These are phyloP conservation scores for Andrena bicolor DNA, from an alignment of 2,888 invertebrate species.

Conservation along the genomic window DNA sequence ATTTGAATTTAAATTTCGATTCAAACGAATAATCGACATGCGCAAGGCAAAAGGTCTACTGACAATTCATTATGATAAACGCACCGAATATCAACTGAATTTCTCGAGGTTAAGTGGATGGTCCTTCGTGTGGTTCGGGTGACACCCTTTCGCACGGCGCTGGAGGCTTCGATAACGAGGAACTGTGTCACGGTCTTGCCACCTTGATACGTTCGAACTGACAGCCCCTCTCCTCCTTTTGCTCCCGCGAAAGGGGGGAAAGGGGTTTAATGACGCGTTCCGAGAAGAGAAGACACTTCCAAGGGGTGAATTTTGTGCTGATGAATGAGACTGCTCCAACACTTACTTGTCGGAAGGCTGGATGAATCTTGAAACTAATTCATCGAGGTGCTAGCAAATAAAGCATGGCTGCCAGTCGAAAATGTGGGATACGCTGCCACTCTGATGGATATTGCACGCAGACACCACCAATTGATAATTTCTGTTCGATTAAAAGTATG, in stretches of 20 bases:
- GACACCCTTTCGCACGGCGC: background rate
- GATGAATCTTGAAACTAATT: constrained; percentile 12
- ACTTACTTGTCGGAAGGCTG: constrained; percentile 1
- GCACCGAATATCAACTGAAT: background rate
- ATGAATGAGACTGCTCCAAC: constrained; percentile 6
- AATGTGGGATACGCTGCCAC: background rate
- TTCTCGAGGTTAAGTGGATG: background rate
- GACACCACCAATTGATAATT: background rate
- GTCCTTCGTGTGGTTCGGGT: background rate
- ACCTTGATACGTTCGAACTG: constrained; percentile 8
- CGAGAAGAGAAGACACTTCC: constrained; percentile 11
- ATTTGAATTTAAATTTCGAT: no score
- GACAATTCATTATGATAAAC: background rate
- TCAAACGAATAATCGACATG: no score
- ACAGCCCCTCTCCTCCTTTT: background rate
- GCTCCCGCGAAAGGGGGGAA: background rate
- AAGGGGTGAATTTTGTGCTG: constrained; percentile 6
- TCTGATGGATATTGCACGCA: background rate
- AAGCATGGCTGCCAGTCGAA: background rate
- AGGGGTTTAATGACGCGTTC: constrained; percentile 4
- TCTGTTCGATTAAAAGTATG: background rate
- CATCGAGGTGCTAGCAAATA: background rate
- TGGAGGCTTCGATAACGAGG: constrained; percentile 6
- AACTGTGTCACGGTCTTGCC: constrained; percentile 10
- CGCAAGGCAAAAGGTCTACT: no score